phyloP scores from a whole-genome alignment of 2,797 vertebrate species.

The Mormyrus proboscirostris region DNA sequence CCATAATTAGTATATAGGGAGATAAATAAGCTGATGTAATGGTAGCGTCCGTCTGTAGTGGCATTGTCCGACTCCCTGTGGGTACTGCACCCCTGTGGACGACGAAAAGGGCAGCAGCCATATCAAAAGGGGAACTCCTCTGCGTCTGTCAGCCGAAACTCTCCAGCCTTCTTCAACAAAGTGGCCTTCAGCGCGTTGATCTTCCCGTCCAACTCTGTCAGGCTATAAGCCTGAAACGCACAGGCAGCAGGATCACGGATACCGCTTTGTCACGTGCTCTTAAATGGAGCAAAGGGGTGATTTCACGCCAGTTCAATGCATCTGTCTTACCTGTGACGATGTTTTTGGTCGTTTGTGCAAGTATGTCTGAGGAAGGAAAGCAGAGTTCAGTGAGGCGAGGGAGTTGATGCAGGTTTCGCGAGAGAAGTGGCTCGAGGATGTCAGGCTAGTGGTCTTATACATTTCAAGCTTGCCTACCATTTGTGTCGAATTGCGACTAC shows the following conservation, averaged over 20 bases:
- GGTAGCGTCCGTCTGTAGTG: neutral
- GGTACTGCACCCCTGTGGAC: neutral
- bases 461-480: neutral
- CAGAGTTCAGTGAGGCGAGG: neutral
- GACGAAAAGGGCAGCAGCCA: neutral
- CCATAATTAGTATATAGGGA: neutral
- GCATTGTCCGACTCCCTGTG: neutral
- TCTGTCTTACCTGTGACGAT: slow-evolving; percentile 66
- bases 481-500: neutral
- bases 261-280: neutral
- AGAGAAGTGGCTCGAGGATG: neutral
- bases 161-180: slow-evolving; percentile 81
- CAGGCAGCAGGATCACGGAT: neutral
- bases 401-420: neutral
- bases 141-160: slow-evolving; percentile 65
- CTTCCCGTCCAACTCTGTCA: slow-evolving; percentile 94
- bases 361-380: slow-evolving; percentile 62
- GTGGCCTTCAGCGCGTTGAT: slow-evolving; percentile 84
- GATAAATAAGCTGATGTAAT: neutral
- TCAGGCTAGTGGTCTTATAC: neutral
- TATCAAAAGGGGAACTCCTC: slow-evolving; percentile 57
- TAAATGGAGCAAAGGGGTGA: neutral
- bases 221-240: slow-evolving; percentile 74
- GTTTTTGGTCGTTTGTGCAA: slow-evolving; percentile 82
- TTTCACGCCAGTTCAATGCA: neutral